Conservation (phyloP, 2,113 vertebrate species). For the Silurus asotus region DNA sequence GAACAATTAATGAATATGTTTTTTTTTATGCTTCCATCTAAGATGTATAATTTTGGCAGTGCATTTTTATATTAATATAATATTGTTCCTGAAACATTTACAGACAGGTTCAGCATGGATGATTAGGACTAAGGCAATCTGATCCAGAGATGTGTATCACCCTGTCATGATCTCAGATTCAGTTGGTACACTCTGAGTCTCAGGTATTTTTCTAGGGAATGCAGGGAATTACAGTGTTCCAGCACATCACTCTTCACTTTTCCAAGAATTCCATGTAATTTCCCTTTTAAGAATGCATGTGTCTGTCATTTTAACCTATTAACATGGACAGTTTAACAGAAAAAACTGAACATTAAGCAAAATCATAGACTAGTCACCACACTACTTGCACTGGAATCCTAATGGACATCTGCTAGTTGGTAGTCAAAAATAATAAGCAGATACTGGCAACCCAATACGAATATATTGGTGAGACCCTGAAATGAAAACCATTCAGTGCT, state of each 20-base stretch:
- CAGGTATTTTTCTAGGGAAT: conserved; percentile 32
- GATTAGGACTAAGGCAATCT: not conserved
- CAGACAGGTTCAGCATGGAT: not conserved
- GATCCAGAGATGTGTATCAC: not conserved
- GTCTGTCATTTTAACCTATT: conserved; percentile 32
- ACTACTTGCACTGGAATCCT: not conserved
- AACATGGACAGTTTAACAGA: not conserved
- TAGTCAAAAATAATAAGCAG: not conserved
- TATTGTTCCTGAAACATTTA: not conserved
- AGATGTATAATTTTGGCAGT: not conserved
- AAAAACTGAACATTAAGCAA: conserved; percentile 22
- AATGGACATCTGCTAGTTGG: not conserved
- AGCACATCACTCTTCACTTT: conserved; percentile 37
- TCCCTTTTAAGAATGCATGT: conserved; percentile 11
- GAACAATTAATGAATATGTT: not conserved
- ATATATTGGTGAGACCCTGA: not conserved
- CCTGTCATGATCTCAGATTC: not conserved
- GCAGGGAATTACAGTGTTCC: conserved; percentile 40
- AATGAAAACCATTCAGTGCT: not conserved
- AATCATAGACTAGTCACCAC: not conserved
- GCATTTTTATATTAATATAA: not conserved
- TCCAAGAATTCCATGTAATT: conserved; percentile 34
- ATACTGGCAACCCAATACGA: not conserved
- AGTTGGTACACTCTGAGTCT: not conserved
- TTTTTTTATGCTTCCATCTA: not conserved